phyloP scores from a whole-genome alignment of 2,797 vertebrate genomes.

The Esox lucius region DNA sequence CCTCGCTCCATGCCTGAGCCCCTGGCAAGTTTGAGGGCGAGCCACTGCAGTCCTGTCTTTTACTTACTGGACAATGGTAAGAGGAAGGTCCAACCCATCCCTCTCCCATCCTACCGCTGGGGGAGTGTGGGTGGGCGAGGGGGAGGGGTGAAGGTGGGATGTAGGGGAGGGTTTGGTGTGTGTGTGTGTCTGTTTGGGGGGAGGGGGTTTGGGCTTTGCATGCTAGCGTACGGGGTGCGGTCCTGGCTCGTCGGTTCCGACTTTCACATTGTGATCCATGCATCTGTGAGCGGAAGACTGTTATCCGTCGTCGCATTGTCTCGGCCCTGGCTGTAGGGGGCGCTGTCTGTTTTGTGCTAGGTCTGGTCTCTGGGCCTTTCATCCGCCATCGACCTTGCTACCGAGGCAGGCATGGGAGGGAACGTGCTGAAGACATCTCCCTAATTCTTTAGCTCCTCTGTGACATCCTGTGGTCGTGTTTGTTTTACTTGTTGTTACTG shows the following conservation, averaged over 20 bases:
- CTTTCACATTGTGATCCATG: constrained; percentile 48
- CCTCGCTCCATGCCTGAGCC: constrained; percentile 74
- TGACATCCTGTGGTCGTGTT: constrained; percentile 10
- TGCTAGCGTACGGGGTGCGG: constrained; percentile 40
- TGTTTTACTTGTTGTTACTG: background rate
- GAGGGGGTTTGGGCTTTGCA: constrained; percentile 51
- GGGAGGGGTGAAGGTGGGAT: background rate
- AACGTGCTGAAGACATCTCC: constrained; percentile 37
- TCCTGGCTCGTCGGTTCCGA: constrained; percentile 41
- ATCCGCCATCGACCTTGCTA: background rate
- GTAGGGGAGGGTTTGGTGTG: constrained; percentile 8
- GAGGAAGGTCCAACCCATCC: constrained; percentile 56
- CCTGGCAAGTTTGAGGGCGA: constrained; percentile 77
- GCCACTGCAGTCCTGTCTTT: constrained; percentile 84
- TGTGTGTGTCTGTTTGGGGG: constrained; percentile 6
- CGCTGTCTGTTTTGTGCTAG: constrained; percentile 39
- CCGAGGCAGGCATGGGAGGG: constrained; percentile 31
- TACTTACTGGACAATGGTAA: constrained; percentile 87
- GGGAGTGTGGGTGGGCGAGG: constrained; percentile 23
- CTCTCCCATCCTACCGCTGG: constrained; percentile 52
- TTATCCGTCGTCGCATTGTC: constrained; percentile 43
- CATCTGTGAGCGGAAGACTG: constrained; percentile 36
- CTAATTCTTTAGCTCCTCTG: constrained; percentile 32
- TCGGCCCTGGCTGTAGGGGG: constrained; percentile 34
- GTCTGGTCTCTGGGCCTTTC: constrained; percentile 4